These are phyloP conservation scores for Corapipo altera DNA, from an alignment of 2,113 vertebrate species.

Conservation along the genomic window DNA sequence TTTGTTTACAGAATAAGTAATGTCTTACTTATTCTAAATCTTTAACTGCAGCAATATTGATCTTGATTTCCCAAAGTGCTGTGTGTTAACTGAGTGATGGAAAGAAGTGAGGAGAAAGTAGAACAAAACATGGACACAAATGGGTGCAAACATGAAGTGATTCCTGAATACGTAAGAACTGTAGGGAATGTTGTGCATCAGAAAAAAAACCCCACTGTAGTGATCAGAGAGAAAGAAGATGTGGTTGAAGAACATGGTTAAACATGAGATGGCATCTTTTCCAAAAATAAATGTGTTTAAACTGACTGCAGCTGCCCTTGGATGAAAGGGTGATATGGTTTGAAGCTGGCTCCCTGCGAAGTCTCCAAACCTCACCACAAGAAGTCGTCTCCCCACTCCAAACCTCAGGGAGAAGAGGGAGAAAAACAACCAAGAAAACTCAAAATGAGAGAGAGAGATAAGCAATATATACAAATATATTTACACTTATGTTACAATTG, in stretches of 20 bases:
- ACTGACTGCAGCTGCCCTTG: not conserved
- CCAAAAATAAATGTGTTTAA: not conserved
- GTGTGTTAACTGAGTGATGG: not conserved
- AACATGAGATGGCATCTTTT: not conserved
- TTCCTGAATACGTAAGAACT: not conserved
- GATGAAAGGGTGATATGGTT: no score
- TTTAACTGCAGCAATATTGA: not conserved
- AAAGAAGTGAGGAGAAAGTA: not conserved
- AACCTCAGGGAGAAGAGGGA: no score
- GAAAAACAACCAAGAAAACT: no score
- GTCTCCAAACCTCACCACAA: no score
- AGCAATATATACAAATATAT: no score
- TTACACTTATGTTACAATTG: no score
- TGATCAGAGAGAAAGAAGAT: not conserved
- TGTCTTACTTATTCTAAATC: no score
- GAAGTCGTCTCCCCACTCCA: no score
- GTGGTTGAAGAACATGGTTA: not conserved
- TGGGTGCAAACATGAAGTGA: not conserved
- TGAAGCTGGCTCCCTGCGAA: no score
- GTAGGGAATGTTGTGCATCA: not conserved
- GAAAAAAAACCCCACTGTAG: not conserved
- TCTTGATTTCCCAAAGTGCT: not conserved
- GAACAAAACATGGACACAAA: not conserved
- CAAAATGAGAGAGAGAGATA: no score
- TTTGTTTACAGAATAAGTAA: slow-evolving; percentile 49